Base-by-base conservation (phyloP, 1,140 invertebrate genomes). In the Lepidurus couesii region DNA sequence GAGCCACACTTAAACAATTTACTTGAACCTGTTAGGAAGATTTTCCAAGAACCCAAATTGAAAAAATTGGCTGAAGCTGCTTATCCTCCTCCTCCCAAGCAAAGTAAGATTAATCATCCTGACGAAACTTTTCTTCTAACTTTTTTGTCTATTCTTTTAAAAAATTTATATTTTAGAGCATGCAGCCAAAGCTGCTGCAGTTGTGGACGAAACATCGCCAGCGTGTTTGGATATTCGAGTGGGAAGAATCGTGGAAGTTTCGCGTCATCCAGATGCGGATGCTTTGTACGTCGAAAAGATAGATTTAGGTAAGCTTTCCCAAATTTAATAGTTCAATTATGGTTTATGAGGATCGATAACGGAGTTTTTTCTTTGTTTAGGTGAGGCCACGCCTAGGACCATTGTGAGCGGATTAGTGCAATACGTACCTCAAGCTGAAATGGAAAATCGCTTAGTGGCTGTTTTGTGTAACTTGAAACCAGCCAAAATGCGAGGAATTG, bases 221-320 rank as follows among this genome's bases (percentile, higher is more conserved):
- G 87, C 88, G 75, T 89, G 91, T 79, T 85, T 99, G 74, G 95
- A 98, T 85, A 93, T 99, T 43, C 88, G 95, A 82, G 90, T 99
- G 45, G 97, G 97, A n/a, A 91, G 92, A 84, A 95, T 99, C 81
- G 86, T 97, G 1, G 90, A 94, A 82, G 93, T 96, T 5, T 88
- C 91, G n/a, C 94, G 88, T 83, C 97, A 99, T 88, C 95, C 96
- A 0, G 95, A 98, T 87, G 97, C 97, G 34, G 97, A 99, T 86
- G 88, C 91, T 73, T 87, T 99, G 0, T 99, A 98, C 86, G 92
- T 99, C 11, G 93, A 98, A 83, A 92, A 96, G 85, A 95, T 98
- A 83, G 93, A 95, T 86, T 83, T 95, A 76, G 93, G 90, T 84
- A 81, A 80, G 47, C 81, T 26, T 74, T 21, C 26, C 65, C 65